phyloP scores from a whole-genome alignment of 2,888 invertebrate species.

The Caenorhabditis sp. region DNA sequence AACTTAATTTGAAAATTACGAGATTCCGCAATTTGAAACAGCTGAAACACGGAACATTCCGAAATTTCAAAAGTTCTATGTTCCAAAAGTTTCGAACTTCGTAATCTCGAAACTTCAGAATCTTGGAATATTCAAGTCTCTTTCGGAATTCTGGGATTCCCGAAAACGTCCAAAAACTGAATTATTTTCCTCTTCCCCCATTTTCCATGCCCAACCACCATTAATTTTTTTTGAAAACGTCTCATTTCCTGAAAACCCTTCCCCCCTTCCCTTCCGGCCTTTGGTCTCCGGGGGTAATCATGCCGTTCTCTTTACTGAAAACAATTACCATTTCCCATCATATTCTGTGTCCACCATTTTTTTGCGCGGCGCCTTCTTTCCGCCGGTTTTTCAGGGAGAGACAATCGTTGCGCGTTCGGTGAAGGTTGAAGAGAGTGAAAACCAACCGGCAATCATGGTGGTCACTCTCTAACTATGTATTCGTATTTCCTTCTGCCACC shows the following conservation, averaged over 20 bases:
- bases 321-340: slow-evolving; percentile 31
- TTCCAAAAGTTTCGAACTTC: too few relatives aligned
- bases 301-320: slow-evolving; percentile 15
- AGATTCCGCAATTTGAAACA: too few relatives aligned
- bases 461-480: slow-evolving; percentile 52
- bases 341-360: slow-evolving; percentile 4
- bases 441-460: slow-evolving; percentile 61
- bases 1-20: too few relatives aligned
- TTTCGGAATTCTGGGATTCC: too few relatives aligned
- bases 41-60: too few relatives aligned
- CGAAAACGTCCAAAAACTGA: too few relatives aligned
- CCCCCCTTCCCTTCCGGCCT: background rate
- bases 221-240: slow-evolving; percentile 6
- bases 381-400: slow-evolving; percentile 6
- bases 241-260: slow-evolving; percentile 4
- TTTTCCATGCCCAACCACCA: background rate
- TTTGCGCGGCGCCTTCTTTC: slow-evolving; percentile 1
- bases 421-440: slow-evolving; percentile 63
- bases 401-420: slow-evolving; percentile 53
- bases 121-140: too few relatives aligned
- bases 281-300: background rate
- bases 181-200: background rate
- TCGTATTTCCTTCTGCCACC: slow-evolving; percentile 6
- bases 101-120: too few relatives aligned
- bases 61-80: too few relatives aligned